Conservation (phyloP, 2,888 invertebrate species). For the Thalpophila matura region DNA sequence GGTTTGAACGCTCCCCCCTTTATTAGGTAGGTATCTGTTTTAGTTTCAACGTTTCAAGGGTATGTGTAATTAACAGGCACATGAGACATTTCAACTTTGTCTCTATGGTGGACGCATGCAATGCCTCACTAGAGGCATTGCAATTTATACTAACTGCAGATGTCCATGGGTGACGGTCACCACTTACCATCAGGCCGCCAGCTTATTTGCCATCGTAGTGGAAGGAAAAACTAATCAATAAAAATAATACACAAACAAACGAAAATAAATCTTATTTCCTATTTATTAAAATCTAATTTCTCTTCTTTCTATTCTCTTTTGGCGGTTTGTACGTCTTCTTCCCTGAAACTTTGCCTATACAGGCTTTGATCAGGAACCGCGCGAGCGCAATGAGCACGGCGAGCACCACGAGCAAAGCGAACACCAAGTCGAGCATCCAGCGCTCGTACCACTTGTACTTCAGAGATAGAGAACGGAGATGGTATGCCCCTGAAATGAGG, state of each 20-base stretch:
- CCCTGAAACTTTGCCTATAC: slow-evolving; percentile 29
- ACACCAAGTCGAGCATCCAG: slow-evolving; percentile 53
- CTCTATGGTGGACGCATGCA: no score
- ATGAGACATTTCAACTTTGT: no score
- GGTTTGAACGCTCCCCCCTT: no score
- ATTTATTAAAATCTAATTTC: slow-evolving; percentile 11
- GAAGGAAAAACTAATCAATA: neutral
- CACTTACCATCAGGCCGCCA: no score
- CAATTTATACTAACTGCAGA: no score
- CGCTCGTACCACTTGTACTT: slow-evolving; percentile 56
- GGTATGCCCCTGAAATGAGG: slow-evolving; percentile 47
- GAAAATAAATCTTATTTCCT: neutral
- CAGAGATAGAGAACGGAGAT: slow-evolving; percentile 53
- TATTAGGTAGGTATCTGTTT: no score
- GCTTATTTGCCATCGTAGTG: no score
- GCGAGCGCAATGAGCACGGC: slow-evolving; percentile 7
- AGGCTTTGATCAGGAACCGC: slow-evolving; percentile 6
- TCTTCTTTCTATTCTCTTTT: slow-evolving; percentile 32
- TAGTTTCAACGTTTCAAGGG: no score
- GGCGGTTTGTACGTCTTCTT: slow-evolving; percentile 17
- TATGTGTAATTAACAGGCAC: no score
- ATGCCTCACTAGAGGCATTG: no score
- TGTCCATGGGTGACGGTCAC: no score
- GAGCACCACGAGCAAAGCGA: slow-evolving; percentile 13
- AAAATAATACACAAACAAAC: neutral